Percentiles rank a stretch among this genome's conserved stretches.
These are phyloP conservation scores for Bacillus rossius DNA, from an alignment of 1,140 invertebrate species.

Conservation along the genomic window DNA sequence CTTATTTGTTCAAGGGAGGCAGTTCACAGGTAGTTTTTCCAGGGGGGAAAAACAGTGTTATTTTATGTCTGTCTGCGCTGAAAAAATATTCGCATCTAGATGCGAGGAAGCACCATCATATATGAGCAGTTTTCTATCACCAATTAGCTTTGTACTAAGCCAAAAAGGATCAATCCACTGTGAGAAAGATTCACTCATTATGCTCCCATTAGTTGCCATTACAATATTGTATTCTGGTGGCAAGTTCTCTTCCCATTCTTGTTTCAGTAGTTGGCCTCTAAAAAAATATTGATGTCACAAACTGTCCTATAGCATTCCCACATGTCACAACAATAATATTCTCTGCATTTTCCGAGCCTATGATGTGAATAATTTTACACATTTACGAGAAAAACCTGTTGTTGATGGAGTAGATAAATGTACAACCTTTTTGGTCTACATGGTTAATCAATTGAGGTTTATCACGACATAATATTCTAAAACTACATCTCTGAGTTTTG, in stretches of 20 bases:
- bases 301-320: slow-evolving; percentile 33
- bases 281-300: slow-evolving; percentile 39
- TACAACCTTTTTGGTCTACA: slow-evolving; percentile 41
- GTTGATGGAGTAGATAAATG: slow-evolving; percentile 36
- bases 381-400: slow-evolving; percentile 34
- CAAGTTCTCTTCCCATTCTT: slow-evolving; percentile 33
- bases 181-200: slow-evolving; percentile 35
- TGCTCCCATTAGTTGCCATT: slow-evolving; percentile 37
- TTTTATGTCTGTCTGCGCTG: too few species aligned
- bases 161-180: slow-evolving; percentile 35
- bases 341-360: slow-evolving; percentile 36
- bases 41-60: slow-evolving; percentile 39
- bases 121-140: slow-evolving; percentile 30
- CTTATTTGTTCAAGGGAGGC: slow-evolving; percentile 38
- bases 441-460: slow-evolving; percentile 20
- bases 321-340: slow-evolving; percentile 39
- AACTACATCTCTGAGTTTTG: too few species aligned
- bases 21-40: slow-evolving; percentile 38
- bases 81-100: slow-evolving; percentile 28
- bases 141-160: slow-evolving; percentile 27
- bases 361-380: slow-evolving; percentile 35
- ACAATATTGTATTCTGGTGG: slow-evolving; percentile 26
- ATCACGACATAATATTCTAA: too few species aligned
- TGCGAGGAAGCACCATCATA: slow-evolving; percentile 38
- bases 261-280: slow-evolving; percentile 33